A percentile compares a stretch with the other conserved stretches of the same genome.
phyloP scores from a whole-genome alignment of 2,113 vertebrate species.

The Oxyruncus cristatus region DNA sequence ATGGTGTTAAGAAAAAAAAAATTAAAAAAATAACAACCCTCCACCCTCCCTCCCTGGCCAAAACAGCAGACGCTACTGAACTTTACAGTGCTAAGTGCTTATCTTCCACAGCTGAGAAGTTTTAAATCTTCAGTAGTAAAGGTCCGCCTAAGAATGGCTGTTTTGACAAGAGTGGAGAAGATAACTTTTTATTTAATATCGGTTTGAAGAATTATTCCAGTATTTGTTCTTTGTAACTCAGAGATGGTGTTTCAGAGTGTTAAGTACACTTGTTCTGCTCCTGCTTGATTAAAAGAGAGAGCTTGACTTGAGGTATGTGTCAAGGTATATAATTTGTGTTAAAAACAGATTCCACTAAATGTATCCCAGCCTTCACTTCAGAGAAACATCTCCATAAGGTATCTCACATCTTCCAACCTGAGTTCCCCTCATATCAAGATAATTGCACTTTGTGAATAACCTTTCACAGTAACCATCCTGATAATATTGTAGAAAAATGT shows the following conservation, averaged over 20 bases:
- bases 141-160: neutral
- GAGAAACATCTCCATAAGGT: rapidly evolving
- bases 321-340: neutral
- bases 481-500: neutral
- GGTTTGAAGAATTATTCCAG: neutral
- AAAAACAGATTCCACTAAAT: neutral
- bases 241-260: rapidly evolving
- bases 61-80: neutral
- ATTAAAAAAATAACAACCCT: neutral
- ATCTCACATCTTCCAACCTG: neutral
- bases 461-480: neutral
- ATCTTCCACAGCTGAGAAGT: neutral
- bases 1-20: neutral
- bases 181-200: neutral
- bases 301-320: neutral
- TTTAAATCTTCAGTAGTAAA: neutral
- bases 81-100: neutral
- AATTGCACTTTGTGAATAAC: neutral
- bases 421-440: neutral
- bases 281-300: neutral
- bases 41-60: neutral
- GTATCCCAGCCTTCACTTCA: neutral
- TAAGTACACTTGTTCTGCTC: neutral
- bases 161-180: neutral
- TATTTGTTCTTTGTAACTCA: neutral